Conservation (phyloP, 2,113 vertebrate species). For the Sus scrofa region DNA sequence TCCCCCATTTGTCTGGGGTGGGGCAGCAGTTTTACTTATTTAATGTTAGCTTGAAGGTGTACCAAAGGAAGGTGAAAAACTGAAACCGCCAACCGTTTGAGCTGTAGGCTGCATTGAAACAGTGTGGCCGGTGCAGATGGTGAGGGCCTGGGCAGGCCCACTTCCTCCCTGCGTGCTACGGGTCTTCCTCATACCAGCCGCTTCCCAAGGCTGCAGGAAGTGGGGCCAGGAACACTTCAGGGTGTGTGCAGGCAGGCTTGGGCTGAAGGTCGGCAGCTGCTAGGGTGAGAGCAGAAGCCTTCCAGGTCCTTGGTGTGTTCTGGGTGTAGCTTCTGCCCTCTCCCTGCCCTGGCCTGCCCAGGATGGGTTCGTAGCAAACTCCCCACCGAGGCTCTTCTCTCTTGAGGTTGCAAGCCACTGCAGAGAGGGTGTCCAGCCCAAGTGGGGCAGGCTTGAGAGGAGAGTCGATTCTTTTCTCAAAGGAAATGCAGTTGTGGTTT, state of each 20-base stretch:
- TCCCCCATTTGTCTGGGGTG: not conserved
- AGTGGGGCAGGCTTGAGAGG: slow-evolving; percentile 43
- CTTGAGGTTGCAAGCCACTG: not conserved
- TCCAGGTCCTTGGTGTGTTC: not conserved
- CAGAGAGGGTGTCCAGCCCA: not conserved
- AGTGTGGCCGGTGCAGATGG: slow-evolving; percentile 60
- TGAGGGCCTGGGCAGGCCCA: slow-evolving; percentile 58
- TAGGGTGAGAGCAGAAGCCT: not conserved
- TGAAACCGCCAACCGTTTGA: slow-evolving; percentile 69
- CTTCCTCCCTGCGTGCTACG: slow-evolving; percentile 70
- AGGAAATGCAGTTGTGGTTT: slow-evolving; percentile 84
- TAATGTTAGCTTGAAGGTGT: slow-evolving; percentile 51
- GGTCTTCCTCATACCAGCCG: slow-evolving; percentile 39
- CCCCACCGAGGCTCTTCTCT: not conserved
- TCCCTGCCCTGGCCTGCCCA: not conserved
- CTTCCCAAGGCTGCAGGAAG: slow-evolving; percentile 74
- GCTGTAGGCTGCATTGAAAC: not conserved
- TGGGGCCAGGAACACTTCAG: slow-evolving; percentile 41
- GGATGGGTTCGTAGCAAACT: not conserved
- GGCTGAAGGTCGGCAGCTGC: not conserved
- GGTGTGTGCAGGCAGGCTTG: not conserved
- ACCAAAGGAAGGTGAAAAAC: slow-evolving; percentile 67
- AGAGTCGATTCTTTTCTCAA: slow-evolving; percentile 74
- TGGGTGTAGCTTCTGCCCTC: not conserved
- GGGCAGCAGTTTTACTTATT: slow-evolving; percentile 15